phyloP scores from a whole-genome alignment of 2,797 vertebrate genomes.

The Uromys caudimaculatus region DNA sequence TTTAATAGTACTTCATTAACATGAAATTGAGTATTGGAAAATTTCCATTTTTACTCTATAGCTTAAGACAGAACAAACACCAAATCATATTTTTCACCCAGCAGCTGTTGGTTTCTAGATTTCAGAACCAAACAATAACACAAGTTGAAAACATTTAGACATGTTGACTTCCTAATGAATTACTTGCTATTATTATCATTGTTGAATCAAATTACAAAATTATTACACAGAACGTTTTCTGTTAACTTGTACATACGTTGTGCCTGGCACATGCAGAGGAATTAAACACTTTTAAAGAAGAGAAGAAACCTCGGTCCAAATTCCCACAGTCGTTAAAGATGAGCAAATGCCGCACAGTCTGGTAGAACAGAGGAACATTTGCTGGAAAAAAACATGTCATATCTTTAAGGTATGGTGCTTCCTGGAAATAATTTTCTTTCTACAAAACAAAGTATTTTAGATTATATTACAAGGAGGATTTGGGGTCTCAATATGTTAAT shows the following conservation, averaged over 20 bases:
- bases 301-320: slow-evolving; percentile 67
- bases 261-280: slow-evolving; percentile 61
- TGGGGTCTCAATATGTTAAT: slow-evolving; percentile 2
- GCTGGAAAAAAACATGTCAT: slow-evolving; percentile 67
- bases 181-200: slow-evolving; percentile 48
- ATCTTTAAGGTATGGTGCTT: slow-evolving; percentile 62
- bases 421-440: slow-evolving; percentile 50
- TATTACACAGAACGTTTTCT: slow-evolving; percentile 52
- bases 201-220: slow-evolving; percentile 69
- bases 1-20: slow-evolving; percentile 46
- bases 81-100: neutral
- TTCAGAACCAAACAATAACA: slow-evolving; percentile 58
- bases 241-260: slow-evolving; percentile 59
- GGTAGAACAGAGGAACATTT: slow-evolving; percentile 80
- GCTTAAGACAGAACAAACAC: slow-evolving; percentile 30
- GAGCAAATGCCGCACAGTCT: slow-evolving; percentile 85
- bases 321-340: slow-evolving; percentile 71
- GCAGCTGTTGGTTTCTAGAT: slow-evolving; percentile 60
- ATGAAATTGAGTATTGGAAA: slow-evolving; percentile 47
- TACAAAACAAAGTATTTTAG: slow-evolving; percentile 70
- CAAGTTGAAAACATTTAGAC: slow-evolving; percentile 65
- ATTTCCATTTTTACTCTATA: slow-evolving; percentile 23
- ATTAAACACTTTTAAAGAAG: slow-evolving; percentile 67
- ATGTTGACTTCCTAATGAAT: slow-evolving; percentile 65
- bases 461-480: slow-evolving; percentile 57